Percentiles rank a stretch among this genome's conserved stretches.
Evolutionary conservation across 2,888 invertebrate genomes (phyloP).

Genomic region (Dorcus parallelipipedus): DNA sequence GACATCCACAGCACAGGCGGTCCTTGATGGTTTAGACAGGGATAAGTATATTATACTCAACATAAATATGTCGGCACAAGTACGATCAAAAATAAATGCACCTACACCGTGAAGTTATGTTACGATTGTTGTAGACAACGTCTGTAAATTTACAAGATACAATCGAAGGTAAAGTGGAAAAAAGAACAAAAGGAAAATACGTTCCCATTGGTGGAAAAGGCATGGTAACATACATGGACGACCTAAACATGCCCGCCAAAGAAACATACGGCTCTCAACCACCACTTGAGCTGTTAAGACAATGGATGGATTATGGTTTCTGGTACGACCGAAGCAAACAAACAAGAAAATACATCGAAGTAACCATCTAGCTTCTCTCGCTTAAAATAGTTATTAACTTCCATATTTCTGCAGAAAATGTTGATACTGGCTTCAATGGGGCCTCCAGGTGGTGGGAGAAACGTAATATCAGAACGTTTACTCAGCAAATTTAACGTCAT

Average conservation of each 20-base stretch:
- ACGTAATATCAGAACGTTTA: constrained; percentile 72
- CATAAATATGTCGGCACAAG: constrained; percentile 84
- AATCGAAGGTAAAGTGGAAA: constrained; percentile 82
- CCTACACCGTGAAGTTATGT: not conserved
- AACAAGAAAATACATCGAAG: constrained; percentile 71
- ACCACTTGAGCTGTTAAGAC: constrained; percentile 76
- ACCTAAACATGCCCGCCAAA: constrained; percentile 89
- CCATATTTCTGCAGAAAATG: constrained; percentile 59
- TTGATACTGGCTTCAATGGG: constrained; percentile 79
- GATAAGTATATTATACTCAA: constrained; percentile 62
- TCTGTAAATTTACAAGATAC: constrained; percentile 81
- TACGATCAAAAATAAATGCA: constrained; percentile 28
- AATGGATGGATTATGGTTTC: constrained; percentile 87
- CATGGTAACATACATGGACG: constrained; percentile 85
- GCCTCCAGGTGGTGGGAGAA: constrained; percentile 83
- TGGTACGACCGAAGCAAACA: constrained; percentile 85
- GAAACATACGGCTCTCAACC: constrained; percentile 88
- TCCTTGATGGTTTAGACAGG: constrained; percentile 58
- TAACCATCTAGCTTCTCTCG: constrained; percentile 31
- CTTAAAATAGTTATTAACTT: not conserved
- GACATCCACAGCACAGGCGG: constrained; percentile 73
- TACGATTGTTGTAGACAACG: constrained; percentile 58
- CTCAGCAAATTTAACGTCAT: constrained; percentile 74
- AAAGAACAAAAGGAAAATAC: constrained; percentile 80
- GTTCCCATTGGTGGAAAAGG: constrained; percentile 78